These are phyloP conservation scores for Hirudinaria manillensis DNA, from an alignment of 2,888 invertebrate genomes.

Conservation along the genomic window DNA sequence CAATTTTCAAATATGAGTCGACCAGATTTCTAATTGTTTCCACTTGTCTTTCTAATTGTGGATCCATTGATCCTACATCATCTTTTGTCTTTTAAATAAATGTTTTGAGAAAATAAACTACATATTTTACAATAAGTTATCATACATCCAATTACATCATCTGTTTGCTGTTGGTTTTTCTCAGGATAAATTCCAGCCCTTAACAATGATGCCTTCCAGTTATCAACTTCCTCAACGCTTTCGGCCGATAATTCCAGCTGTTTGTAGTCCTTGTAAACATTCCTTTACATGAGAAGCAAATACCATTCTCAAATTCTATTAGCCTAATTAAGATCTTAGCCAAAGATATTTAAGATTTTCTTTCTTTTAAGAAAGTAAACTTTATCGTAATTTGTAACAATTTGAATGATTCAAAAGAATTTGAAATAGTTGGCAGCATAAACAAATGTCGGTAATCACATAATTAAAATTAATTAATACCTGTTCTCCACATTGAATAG, in stretches of 20 bases:
- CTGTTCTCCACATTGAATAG: slow-evolving; percentile 95
- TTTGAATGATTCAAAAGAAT: too few relatives aligned
- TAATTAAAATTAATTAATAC: slow-evolving; percentile 52
- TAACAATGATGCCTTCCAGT: slow-evolving; percentile 98
- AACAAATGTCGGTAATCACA: too few relatives aligned
- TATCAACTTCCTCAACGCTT: slow-evolving; percentile 92
- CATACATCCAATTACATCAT: slow-evolving; percentile 25
- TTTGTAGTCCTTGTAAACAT: slow-evolving; percentile 82
- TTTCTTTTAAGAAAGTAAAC: too few relatives aligned
- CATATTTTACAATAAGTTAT: background rate
- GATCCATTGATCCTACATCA: slow-evolving; percentile 56
- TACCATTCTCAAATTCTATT: background rate
- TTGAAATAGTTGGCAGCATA: too few relatives aligned
- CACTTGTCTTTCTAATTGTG: slow-evolving; percentile 91
- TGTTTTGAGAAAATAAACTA: background rate
- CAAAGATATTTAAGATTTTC: too few relatives aligned
- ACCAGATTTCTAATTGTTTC: slow-evolving; percentile 97
- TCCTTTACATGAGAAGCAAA: slow-evolving; percentile 47
- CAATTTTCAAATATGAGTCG: slow-evolving; percentile 99
- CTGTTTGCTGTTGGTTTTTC: slow-evolving; percentile 59
- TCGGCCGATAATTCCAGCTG: slow-evolving; percentile 96
- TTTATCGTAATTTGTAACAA: too few relatives aligned
- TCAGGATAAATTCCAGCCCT: slow-evolving; percentile 99
- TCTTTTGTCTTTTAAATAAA: slow-evolving; percentile 32
- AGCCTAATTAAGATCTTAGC: too few relatives aligned